Evolutionary conservation across 2,888 invertebrate species (phyloP), one percentile per base, ranked within the genome.

Genomic region (Bugula neritina): DNA sequence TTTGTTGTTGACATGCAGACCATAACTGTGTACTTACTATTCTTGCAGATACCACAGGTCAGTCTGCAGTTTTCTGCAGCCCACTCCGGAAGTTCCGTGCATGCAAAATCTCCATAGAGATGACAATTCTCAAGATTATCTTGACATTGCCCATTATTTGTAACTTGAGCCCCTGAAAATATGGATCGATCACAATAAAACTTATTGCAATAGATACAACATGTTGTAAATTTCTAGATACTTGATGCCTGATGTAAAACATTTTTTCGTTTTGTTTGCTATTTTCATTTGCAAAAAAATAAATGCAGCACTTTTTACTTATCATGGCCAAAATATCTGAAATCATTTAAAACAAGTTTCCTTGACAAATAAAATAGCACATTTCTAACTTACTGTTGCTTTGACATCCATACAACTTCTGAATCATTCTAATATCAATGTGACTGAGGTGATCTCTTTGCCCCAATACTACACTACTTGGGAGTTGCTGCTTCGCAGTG

Each of bases 381-480:
- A n/a, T n/a, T n/a, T n/a, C n/a, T n/a, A 3, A 63, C 63, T 31
- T 31, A 63, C 63, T 31, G 27, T 63, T 31, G 3, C 10, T 31
- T 31, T 63, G 73, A 73, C 85, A 86, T 2, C 78, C 77, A 75
- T 86, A 86, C 57, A 85, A 78, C 74, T 82, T 83, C 71, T 81
- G 81, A 72, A 86, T 80, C 75, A 84, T 83, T 27, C 80, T 74
- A 13, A 84, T 78, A 75, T 86, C 86, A n/a, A 76, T 76, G 0
- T 77, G 78, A 35, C 84, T 83, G 55, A 85, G 81, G 27, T 79
- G 76, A 10, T 78, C 77, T 58, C 86, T 83, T 73, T 87, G 87
- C 73, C 90, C 87, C 80, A 90, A 90, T 63, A 86, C 87, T 71
- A 89, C 80, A 17, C 77, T 78, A 3, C 73, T 74, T 27, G 63